Evolutionary conservation across 2,797 vertebrate species (phyloP), one percentile per base, ranked within the genome.

Genomic region (Enteromius mattozi): DNA sequence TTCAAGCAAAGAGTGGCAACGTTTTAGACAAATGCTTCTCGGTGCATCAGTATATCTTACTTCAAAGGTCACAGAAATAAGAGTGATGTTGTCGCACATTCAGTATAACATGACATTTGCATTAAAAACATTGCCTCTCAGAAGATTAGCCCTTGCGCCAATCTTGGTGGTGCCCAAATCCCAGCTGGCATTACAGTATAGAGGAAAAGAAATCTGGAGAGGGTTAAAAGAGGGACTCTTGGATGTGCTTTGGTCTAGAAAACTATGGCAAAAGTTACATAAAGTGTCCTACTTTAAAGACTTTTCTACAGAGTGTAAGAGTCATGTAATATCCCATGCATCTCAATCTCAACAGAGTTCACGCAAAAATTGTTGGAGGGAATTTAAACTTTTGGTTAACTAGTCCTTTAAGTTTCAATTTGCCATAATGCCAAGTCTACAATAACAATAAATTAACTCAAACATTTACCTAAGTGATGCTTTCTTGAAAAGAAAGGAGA

Each of bases 81-180:
- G 30, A 80, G 12, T 68, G 21, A 51, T 68, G 33, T 17, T 16
- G 27, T 21, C 12, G 1, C 24, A 21, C 30, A 33, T 79, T 79
- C 77, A 66, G 68, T 37, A 80, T 21, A 51, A 68, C 45, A 51
- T 80, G 78, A 80, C 63, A 80, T 80, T 68, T 51, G 13, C 45
- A 78, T 78, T 61, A 61, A 51, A 79, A n/a, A 66, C 19, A 35
- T 35, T 80, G 45, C 42, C 24, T 21, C 24, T 78, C 17, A 16
- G 24, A 47, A 78, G 76, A 30, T 59, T 13, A 24, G 51, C 13
- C 12, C 35, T 56, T 37, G 37, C 1, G 13, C 21, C 35, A 61
- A 14, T 45, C 33, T 27, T 79, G n/a, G 56, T 45, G 61, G 19
- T 79, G 61, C 42, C 21, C n/a, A 63, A 63, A 63, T 45, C 56